Evolutionary conservation across 2,888 invertebrate genomes (phyloP).

Genomic region (Xanthorhoe spadicearia): DNA sequence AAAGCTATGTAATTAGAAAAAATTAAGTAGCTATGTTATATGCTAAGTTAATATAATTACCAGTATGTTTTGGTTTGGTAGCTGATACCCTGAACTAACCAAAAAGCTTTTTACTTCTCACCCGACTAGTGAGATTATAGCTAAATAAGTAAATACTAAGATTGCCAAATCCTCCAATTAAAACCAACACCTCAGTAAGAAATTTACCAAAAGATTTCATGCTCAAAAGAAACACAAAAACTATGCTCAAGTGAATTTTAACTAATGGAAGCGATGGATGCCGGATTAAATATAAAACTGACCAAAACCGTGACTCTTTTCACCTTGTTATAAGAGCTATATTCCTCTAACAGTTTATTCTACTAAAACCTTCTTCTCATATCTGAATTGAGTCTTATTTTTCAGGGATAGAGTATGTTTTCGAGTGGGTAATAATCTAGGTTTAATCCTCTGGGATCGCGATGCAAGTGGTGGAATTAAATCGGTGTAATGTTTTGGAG

Average conservation of each 20-base stretch:
- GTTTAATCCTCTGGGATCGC: conserved; percentile 38
- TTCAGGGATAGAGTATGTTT: neutral
- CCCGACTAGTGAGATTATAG: too few relatives aligned
- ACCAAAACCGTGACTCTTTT: conserved; percentile 6
- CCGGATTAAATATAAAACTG: conserved; percentile 16
- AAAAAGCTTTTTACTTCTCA: too few relatives aligned
- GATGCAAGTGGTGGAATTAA: conserved; percentile 26
- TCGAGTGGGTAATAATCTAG: conserved; percentile 4
- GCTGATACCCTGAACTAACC: too few relatives aligned
- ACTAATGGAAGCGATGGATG: conserved; percentile 12
- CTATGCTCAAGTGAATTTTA: conserved; percentile 26
- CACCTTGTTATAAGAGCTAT: conserved; percentile 10
- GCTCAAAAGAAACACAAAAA: conserved; percentile 11
- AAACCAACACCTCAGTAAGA: conserved; percentile 7
- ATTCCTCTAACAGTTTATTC: conserved; percentile 8
- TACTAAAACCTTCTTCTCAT: neutral
- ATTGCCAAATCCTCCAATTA: neutral
- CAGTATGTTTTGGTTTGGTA: too few relatives aligned
- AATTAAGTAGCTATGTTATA: too few relatives aligned
- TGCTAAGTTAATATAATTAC: too few relatives aligned
- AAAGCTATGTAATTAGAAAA: too few relatives aligned
- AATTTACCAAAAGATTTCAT: conserved; percentile 1
- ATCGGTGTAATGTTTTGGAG: conserved; percentile 24
- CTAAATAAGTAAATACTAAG: too few relatives aligned
- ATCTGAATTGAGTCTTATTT: neutral